Evolutionary conservation across 2,113 vertebrate genomes (phyloP).

Genomic region (Columba livia): DNA sequence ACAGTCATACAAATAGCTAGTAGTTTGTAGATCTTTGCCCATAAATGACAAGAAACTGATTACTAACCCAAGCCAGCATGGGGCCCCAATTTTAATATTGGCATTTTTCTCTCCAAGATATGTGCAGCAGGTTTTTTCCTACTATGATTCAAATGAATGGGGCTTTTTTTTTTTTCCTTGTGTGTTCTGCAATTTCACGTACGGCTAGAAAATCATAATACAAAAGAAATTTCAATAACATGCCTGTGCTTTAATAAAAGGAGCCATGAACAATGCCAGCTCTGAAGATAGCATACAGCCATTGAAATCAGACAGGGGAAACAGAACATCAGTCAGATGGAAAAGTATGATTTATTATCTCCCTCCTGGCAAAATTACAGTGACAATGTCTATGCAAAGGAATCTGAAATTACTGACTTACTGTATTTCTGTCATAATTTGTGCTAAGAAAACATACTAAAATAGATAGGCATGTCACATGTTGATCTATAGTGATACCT

Average conservation of each 20-base stretch:
- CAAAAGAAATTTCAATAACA: slow-evolving; percentile 55
- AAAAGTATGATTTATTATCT: slow-evolving; percentile 71
- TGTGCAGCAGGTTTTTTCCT: background rate
- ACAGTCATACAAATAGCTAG: background rate
- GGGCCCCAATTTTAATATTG: background rate
- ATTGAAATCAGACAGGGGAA: slow-evolving; percentile 56
- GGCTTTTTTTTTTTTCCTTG: background rate
- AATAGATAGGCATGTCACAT: slow-evolving; percentile 18
- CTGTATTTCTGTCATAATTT: slow-evolving; percentile 56
- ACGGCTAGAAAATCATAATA: slow-evolving; percentile 52
- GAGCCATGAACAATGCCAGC: slow-evolving; percentile 38
- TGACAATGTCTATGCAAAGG: slow-evolving; percentile 41
- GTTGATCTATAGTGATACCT: slow-evolving; percentile 42
- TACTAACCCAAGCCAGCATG: background rate
- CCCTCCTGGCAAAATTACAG: slow-evolving; percentile 50
- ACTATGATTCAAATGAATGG: background rate
- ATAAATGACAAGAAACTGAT: slow-evolving; percentile 20
- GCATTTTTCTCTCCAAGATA: background rate
- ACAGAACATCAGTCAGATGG: slow-evolving; percentile 58
- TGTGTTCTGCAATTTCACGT: slow-evolving; percentile 62
- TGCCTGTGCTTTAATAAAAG: slow-evolving; percentile 67
- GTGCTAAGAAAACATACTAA: slow-evolving; percentile 30
- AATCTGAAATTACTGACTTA: slow-evolving; percentile 63
- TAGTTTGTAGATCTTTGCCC: background rate
- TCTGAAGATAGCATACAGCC: slow-evolving; percentile 44